Base-by-base conservation (phyloP, 2,888 invertebrate genomes). In the Heliconius erato region DNA sequence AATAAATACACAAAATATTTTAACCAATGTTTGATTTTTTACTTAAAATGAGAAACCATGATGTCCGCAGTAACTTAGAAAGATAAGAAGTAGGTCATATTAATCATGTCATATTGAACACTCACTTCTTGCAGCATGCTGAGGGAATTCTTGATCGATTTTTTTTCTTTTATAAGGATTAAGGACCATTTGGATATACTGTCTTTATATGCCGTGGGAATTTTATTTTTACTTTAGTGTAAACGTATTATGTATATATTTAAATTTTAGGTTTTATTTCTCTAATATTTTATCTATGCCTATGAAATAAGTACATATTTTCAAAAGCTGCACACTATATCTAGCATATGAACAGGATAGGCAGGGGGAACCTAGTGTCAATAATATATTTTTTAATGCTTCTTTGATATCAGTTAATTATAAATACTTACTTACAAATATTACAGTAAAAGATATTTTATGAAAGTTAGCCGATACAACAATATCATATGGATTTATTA, bases 21-120 rank as follows among this genome's bases (percentile, higher is more conserved):
- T 19, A 23, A 23, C 9, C 9, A 11, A 23, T 59, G 1, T n/a
- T 59, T 4, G n/a, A 63, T 63, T 63, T n/a, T 63, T 67, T 32
- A 28, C 67, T 67, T 44, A 26, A 26, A 44, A 26, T 72, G 44
- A 26, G 16, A 44, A 44, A 71, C 12, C n/a, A 40, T 71, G 71
- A 44, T n/a, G 40, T 71, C n/a, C n/a, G 12, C 40, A 71, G n/a
- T 71, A 40, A 44, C 14, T 72, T 72, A 44, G 7, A 44, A n/a
- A 72, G 44, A 72, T 44, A 49, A 44, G 44, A 72, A 49, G 72
- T 72, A 72, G 72, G 72, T 40, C 72, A 72, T 72, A 72, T 44
- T 72, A 49, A 72, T 44, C 72, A 72, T 28, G n/a, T 44, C 26
- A 26, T 44, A 9, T 72, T 49, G 71, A 14, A 44, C 7, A 44